phyloP scores from a whole-genome alignment of 1,140 invertebrate genomes.

The Xylocopa sonorina region DNA sequence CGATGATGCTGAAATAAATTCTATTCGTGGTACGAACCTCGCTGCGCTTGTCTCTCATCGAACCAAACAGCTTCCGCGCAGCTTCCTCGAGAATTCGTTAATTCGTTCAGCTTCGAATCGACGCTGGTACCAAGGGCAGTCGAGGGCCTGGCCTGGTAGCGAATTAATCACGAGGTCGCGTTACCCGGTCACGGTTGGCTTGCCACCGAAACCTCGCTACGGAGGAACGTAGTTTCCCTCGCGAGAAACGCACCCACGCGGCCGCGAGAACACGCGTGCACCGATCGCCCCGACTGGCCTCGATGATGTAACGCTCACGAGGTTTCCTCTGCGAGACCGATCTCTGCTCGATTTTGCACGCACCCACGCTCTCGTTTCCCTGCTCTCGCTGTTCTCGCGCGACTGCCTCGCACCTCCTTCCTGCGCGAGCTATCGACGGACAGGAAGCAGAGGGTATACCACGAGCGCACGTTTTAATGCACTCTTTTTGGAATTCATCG shows the following conservation, averaged over 20 bases:
- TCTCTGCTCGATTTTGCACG: conserved; percentile 53
- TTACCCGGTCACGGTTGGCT: conserved; percentile 32
- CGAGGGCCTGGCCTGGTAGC: neutral
- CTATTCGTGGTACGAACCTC: conserved; percentile 34
- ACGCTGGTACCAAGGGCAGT: conserved; percentile 30
- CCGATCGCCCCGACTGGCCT: conserved; percentile 65
- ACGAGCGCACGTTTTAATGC: too few species aligned
- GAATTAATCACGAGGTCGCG: conserved; percentile 35
- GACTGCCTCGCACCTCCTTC: too few species aligned
- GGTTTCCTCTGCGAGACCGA: conserved; percentile 60
- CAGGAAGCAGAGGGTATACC: neutral
- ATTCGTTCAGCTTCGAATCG: conserved; percentile 12
- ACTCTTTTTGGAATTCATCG: too few species aligned
- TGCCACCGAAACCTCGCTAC: conserved; percentile 20
- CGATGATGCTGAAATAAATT: conserved; percentile 15
- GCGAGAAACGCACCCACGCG: conserved; percentile 10
- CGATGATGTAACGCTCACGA: conserved; percentile 77
- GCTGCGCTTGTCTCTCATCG: conserved; percentile 29
- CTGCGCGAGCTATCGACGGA: too few species aligned
- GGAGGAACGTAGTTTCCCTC: neutral
- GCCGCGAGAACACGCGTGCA: conserved; percentile 46
- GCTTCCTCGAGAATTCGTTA: neutral
- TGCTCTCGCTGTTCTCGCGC: conserved; percentile 12
- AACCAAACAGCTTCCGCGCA: conserved; percentile 44
- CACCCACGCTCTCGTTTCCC: conserved; percentile 47